Conservation (phyloP, 2,888 invertebrate species). For the Ophraella communa region DNA sequence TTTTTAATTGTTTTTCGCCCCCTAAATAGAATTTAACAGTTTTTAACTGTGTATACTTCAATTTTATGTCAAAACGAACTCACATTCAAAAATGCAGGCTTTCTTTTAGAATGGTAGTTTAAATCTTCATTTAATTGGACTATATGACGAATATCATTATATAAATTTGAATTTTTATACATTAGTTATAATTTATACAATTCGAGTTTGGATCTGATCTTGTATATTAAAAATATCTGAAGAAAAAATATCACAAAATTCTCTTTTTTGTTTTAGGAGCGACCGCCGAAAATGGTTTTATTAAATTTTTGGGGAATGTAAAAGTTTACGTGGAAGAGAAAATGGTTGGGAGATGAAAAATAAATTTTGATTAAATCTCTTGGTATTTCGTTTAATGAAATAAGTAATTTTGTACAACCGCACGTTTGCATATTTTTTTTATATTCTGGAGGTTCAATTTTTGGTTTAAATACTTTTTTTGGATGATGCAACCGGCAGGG, state of each 20-base stretch:
- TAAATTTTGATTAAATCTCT: slow-evolving; percentile 24
- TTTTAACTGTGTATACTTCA: no score
- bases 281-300: slow-evolving; percentile 36
- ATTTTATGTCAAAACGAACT: no score
- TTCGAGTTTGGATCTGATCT: not conserved
- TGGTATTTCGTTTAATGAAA: slow-evolving; percentile 10
- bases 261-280: slow-evolving; percentile 28
- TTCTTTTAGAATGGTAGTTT: no score
- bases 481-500: no score
- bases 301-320: slow-evolving; percentile 34
- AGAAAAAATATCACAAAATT: slow-evolving; percentile 15
- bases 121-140: no score
- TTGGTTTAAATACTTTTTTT: not conserved
- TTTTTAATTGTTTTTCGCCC: no score
- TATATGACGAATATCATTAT: not conserved
- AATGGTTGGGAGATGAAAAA: slow-evolving; percentile 1
- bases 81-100: no score
- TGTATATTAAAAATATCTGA: not conserved
- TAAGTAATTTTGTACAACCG: slow-evolving; percentile 10
- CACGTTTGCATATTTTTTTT: not conserved
- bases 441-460: not conserved
- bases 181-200: not conserved
- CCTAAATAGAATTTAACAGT: no score
- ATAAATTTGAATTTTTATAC: not conserved
- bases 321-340: slow-evolving; percentile 15